These are phyloP conservation scores for Syngnathus floridae DNA, from an alignment of 2,113 vertebrate species.

Conservation along the genomic window DNA sequence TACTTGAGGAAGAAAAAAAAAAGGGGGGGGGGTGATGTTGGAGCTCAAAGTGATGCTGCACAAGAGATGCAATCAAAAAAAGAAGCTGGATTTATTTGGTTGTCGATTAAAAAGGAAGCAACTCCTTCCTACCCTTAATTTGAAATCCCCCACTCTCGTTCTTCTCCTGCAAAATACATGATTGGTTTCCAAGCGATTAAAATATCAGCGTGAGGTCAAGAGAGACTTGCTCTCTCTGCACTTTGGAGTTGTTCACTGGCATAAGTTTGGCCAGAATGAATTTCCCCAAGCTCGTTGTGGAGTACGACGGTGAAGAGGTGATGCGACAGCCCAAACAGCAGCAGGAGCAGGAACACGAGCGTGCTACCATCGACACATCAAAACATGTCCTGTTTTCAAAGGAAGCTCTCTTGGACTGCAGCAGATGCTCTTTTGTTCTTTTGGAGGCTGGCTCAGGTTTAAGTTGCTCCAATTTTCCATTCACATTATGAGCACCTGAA, in stretches of 20 bases:
- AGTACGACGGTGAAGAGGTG: constrained; percentile 39
- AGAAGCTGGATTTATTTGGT: constrained; percentile 20
- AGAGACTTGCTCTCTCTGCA: constrained; percentile 45
- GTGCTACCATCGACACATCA: constrained; percentile 41
- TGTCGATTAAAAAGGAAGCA: constrained; percentile 16
- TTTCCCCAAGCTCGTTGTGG: constrained; percentile 24
- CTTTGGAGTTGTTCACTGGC: constrained; percentile 27
- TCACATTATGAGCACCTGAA: constrained; percentile 25
- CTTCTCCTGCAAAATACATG: constrained; percentile 40
- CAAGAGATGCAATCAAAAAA: constrained; percentile 28
- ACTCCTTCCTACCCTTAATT: constrained; percentile 14
- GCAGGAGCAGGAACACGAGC: constrained; percentile 2
- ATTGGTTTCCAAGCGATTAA: constrained; percentile 27
- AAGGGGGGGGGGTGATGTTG: constrained; percentile 19
- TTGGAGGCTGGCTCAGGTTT: constrained; percentile 19
- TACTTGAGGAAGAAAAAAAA: constrained; percentile 25
- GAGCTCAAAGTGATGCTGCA: constrained; percentile 32
- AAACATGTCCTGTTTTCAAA: constrained; percentile 64
- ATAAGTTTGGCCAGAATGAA: constrained; percentile 34
- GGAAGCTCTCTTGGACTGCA: constrained; percentile 58
- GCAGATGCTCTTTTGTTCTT: constrained; percentile 39
- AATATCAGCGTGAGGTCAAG: constrained; percentile 35
- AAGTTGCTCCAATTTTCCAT: constrained; percentile 35
- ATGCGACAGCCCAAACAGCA: constrained; percentile 37
- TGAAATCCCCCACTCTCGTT: constrained; percentile 14